These are phyloP conservation scores for Phalera bucephala DNA, from an alignment of 2,888 invertebrate species.

Conservation along the genomic window DNA sequence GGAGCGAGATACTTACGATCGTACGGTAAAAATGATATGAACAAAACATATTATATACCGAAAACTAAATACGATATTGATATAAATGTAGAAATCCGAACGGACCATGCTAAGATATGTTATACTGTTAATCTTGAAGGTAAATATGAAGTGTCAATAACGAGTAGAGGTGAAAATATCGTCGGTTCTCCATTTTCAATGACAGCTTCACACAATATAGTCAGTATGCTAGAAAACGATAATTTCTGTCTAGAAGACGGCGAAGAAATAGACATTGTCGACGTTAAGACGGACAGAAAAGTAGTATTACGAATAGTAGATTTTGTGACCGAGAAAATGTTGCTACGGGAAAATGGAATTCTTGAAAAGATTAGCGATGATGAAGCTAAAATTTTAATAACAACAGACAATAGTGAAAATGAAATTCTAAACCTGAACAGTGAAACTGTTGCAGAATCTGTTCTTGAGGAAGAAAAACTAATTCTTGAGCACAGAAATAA, in stretches of 20 bases:
- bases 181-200: conserved; percentile 84
- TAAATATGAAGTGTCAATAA: conserved; percentile 81
- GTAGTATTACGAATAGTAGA: conserved; percentile 79
- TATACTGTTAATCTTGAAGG: conserved; percentile 79
- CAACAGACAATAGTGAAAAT: conserved; percentile 39
- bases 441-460: conserved; percentile 21
- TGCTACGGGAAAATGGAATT: conserved; percentile 76
- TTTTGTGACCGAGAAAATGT: conserved; percentile 82
- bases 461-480: conserved; percentile 8
- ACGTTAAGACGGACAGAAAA: conserved; percentile 70
- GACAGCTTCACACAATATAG: conserved; percentile 65
- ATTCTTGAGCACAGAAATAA: conserved; percentile 24
- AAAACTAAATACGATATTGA: conserved; percentile 78
- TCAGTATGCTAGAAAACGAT: conserved; percentile 59
- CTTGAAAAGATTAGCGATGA: conserved; percentile 73
- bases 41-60: conserved; percentile 73
- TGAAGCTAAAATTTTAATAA: conserved; percentile 67
- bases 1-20: conserved; percentile 68
- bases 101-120: conserved; percentile 76
- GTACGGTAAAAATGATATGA: conserved; percentile 74
- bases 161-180: conserved; percentile 79
- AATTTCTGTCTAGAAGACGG: conserved; percentile 70
- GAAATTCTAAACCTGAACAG: conserved; percentile 24
- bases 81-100: conserved; percentile 69
- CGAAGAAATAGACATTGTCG: conserved; percentile 75